phyloP scores from a whole-genome alignment of 2,888 invertebrate species.

The Eupithecia dodoneata region DNA sequence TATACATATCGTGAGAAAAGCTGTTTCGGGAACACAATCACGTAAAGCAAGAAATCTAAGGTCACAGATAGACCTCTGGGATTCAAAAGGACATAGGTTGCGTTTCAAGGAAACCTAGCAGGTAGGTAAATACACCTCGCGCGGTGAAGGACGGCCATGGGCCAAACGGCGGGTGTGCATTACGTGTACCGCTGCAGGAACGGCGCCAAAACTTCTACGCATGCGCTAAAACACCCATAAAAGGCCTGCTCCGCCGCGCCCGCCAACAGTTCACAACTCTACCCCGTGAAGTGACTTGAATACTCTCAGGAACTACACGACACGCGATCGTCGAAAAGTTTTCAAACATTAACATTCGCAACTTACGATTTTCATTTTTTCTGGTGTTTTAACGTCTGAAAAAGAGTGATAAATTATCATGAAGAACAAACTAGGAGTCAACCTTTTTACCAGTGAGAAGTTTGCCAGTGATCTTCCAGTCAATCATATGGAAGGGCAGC shows the following conservation, averaged over 20 bases:
- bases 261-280: constrained; percentile 65
- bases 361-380: constrained; percentile 42
- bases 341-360: constrained; percentile 53
- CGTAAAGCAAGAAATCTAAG: neutral
- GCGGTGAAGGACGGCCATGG: constrained; percentile 30
- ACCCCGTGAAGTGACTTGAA: constrained; percentile 59
- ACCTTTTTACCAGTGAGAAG: constrained; percentile 68
- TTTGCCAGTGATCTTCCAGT: constrained; percentile 65
- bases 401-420: constrained; percentile 63
- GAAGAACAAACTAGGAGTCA: constrained; percentile 72
- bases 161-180: constrained; percentile 47
- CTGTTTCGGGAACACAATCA: neutral
- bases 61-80: constrained; percentile 11
- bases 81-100: constrained; percentile 21
- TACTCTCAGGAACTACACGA: constrained; percentile 46
- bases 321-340: constrained; percentile 66
- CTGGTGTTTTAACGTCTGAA: constrained; percentile 41
- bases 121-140: constrained; percentile 15
- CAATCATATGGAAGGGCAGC: constrained; percentile 60
- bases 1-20: neutral
- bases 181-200: constrained; percentile 59
- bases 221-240: constrained; percentile 66
- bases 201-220: constrained; percentile 54
- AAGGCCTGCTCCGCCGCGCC: constrained; percentile 53
- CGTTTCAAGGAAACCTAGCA: constrained; percentile 25